Evolutionary conservation across 2,113 vertebrate genomes (phyloP).

Genomic region (Alligator mississippiensis): DNA sequence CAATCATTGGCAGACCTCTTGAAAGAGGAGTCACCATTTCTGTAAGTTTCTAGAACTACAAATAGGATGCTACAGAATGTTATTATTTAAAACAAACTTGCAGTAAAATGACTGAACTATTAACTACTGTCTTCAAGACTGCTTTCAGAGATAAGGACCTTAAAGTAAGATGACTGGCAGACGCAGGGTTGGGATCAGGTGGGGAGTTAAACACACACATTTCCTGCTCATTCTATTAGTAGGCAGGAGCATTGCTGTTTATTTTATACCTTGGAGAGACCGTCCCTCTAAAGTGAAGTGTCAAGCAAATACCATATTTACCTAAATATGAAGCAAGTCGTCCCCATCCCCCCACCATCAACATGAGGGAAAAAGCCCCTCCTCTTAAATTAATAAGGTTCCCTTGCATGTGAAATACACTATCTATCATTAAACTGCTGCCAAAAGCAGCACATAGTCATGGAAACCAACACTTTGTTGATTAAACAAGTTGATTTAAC

Average conservation of each 20-base stretch:
- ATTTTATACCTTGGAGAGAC: neutral
- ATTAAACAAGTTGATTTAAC: too few species aligned
- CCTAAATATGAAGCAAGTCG: too few species aligned
- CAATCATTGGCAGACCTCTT: neutral
- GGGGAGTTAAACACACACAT: neutral
- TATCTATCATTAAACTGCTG: too few species aligned
- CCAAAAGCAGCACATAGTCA: too few species aligned
- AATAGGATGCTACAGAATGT: rapidly evolving
- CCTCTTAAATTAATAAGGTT: too few species aligned
- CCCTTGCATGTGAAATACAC: too few species aligned
- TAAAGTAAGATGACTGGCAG: neutral
- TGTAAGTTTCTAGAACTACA: neutral
- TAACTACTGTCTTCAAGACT: neutral
- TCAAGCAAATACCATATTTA: too few species aligned
- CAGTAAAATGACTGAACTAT: neutral
- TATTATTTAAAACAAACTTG: neutral
- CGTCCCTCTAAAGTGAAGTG: neutral
- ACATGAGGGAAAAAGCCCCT: too few species aligned
- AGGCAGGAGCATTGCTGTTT: neutral
- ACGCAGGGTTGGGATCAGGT: too few species aligned
- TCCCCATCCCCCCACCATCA: too few species aligned
- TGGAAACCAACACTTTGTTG: too few species aligned
- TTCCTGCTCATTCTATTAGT: neutral
- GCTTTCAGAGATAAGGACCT: neutral
- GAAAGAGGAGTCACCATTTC: neutral